Evolutionary conservation across 2,797 vertebrate species (phyloP).

Genomic region (Eurystomus glaucurus): DNA sequence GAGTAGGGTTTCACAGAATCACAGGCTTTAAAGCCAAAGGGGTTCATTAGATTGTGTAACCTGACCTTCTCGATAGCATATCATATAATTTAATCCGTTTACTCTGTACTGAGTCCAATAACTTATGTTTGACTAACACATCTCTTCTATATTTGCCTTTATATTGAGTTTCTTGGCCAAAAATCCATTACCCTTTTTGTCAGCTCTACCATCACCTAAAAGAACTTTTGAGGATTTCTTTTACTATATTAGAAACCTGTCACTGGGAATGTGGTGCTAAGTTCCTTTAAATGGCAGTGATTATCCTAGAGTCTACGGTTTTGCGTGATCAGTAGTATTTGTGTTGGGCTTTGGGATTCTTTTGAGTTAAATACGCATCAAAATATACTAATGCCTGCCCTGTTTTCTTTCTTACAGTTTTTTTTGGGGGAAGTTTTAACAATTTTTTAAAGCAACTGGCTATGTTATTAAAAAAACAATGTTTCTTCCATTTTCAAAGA

Average conservation of each 20-base stretch:
- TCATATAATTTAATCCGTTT: slow-evolving; percentile 47
- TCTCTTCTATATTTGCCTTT: slow-evolving; percentile 63
- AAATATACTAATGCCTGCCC: background rate
- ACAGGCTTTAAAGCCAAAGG: slow-evolving; percentile 17
- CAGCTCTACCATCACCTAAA: background rate
- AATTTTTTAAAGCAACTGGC: background rate
- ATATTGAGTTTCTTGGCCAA: slow-evolving; percentile 69
- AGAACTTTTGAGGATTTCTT: background rate
- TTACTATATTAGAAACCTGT: background rate
- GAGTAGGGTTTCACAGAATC: background rate
- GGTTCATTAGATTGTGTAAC: slow-evolving; percentile 10
- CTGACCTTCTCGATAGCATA: slow-evolving; percentile 41
- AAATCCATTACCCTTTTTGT: slow-evolving; percentile 63
- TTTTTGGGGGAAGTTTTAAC: background rate
- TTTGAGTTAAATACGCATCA: background rate
- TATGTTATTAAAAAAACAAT: rapidly evolving
- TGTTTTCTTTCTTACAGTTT: background rate
- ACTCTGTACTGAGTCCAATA: slow-evolving; percentile 49
- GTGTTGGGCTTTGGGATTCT: background rate
- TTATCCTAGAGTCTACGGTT: background rate
- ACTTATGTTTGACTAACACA: slow-evolving; percentile 64
- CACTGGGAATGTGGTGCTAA: rapidly evolving
- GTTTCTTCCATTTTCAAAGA: background rate
- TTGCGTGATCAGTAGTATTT: background rate
- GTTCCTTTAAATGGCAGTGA: background rate